Base-by-base conservation (phyloP, 1,140 invertebrate species). In the Lucilia sericata region DNA sequence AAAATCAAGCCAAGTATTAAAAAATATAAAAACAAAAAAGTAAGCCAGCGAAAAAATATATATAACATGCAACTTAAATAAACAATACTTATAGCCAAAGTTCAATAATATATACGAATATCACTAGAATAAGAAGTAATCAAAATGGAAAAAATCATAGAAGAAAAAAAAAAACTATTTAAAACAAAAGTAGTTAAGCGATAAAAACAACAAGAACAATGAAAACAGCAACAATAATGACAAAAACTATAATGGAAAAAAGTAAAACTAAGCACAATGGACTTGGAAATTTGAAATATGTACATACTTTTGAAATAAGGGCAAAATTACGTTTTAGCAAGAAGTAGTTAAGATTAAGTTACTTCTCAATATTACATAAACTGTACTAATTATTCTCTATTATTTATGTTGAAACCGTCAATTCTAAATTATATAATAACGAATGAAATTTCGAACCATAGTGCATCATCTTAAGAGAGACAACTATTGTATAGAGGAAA, bases 31-130 rank as follows among this genome's bases (percentile, higher is more conserved):
- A 65, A 65, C n/a, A 21, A 65, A 65, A 65, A 65, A 65, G n/a
- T 1, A 60, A 60, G 17, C 51, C 51, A 60, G 17, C 51, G 17
- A 60, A 60, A 60, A 60, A 60, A 14, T 14, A 60, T 17, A 14
- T 13, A 60, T 4, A 17, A 60, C 51, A 60, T 60, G 51, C 51
- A 60, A 60, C 51, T 60, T 13, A 60, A 60, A 60, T 60, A 70
- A 70, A 70, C 60, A 70, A 70, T 70, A 60, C 10, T 60, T 60
- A 21, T 70, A 70, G 19, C 60, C 60, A 70, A 70, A 70, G 60
- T 70, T 70, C 60, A 70, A 70, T 70, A 70, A 70, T 70, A n/a
- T 70, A n/a, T 21, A 21, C 7, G n/a, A n/a, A 4, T 17, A 70
- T 70, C n/a, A 21, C n/a, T 21, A 19, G 60, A 4, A 70, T 70